Conservation (phyloP, 2,113 vertebrate genomes). For the Puffinus mauretanicus region DNA sequence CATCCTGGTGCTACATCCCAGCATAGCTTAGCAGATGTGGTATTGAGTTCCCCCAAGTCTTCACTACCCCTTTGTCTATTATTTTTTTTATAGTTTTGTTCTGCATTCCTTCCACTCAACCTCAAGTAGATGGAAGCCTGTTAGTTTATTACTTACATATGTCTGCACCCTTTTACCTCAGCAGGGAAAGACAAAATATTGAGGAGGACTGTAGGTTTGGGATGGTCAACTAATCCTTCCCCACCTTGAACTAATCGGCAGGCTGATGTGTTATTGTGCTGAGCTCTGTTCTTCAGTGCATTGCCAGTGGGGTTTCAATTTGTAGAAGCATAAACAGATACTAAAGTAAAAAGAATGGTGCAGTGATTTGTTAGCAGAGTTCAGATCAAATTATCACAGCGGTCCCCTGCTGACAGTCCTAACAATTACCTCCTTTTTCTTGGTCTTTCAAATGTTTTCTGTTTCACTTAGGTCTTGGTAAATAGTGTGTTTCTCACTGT, state of each 20-base stretch:
- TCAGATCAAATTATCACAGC: slow-evolving; percentile 98
- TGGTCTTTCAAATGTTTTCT: slow-evolving; percentile 83
- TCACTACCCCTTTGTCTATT: slow-evolving; percentile 84
- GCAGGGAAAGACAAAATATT: slow-evolving; percentile 97
- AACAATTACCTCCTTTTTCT: slow-evolving; percentile 85
- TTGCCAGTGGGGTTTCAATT: slow-evolving; percentile 99
- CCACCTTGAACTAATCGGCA: slow-evolving; percentile 99
- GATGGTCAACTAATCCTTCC: slow-evolving; percentile 89
- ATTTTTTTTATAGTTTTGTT: slow-evolving; percentile 99
- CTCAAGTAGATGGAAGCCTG: slow-evolving; percentile 90
- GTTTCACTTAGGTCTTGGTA: slow-evolving; percentile 86
- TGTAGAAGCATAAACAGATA: slow-evolving; percentile 99
- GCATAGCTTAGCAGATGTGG: slow-evolving; percentile 76
- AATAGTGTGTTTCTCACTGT: slow-evolving; percentile 83
- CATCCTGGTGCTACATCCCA: slow-evolving; percentile 50
- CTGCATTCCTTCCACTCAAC: slow-evolving; percentile 96
- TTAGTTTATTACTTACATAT: slow-evolving; percentile 99
- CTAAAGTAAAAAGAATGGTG: slow-evolving; percentile 95
- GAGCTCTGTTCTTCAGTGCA: slow-evolving; percentile 74
- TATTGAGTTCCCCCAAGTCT: slow-evolving; percentile 74
- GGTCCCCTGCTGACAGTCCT: slow-evolving; percentile 88
- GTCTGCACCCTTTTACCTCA: slow-evolving; percentile 93
- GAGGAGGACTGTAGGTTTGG: slow-evolving; percentile 83
- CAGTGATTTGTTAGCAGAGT: slow-evolving; percentile 96
- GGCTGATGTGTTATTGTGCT: slow-evolving; percentile 84